Evolutionary conservation across 1,140 invertebrate genomes (phyloP), one percentile per base, ranked within the genome.

Genomic region (Cydia splendana): DNA sequence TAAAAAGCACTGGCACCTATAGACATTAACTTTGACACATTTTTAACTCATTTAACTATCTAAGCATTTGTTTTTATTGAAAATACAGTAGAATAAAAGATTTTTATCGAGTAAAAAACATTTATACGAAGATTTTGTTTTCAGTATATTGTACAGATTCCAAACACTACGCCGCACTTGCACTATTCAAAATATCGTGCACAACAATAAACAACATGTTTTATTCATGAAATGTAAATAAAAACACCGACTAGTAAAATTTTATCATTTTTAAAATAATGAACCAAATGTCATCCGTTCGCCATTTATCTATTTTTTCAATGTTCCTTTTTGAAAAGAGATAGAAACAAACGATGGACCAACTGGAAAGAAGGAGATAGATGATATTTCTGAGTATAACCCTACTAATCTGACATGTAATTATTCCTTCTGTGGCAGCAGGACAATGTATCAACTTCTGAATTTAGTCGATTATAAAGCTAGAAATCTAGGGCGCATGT

Each of bases 221-320:
- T 91, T 85, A 91, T 87, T 91, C 88, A 89, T 87, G 77, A 90
- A 85, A 84, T 77, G 71, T 78, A 75, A 82, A 78, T 79, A 84
- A 81, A 77, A 80, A 78, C 76, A 79, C 77, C 30, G 76, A 57
- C 82, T 78, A 84, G 78, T 80, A 69, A 75, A 83, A 83, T 82
- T 78, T 84, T 78, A 82, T 80, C 81, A 80, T 82, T 88, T 88
- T 85, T 78, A 76, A 78, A 78, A 81, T 81, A 81, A 84, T 78
- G 82, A 75, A 78, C 79, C 82, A 90, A 91, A 92, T 85, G 90
- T 92, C 89, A 92, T 79, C 77, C 73, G 78, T 78, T 84, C 82
- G 87, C 89, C 88, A 90, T 91, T 86, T 85, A 34, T 84, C 80
- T 86, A 78, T 81, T 82, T 84, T 84, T 84, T 78, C 75, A 77